Conservation (phyloP, 2,888 invertebrate genomes). For the Calephelis perditalis region DNA sequence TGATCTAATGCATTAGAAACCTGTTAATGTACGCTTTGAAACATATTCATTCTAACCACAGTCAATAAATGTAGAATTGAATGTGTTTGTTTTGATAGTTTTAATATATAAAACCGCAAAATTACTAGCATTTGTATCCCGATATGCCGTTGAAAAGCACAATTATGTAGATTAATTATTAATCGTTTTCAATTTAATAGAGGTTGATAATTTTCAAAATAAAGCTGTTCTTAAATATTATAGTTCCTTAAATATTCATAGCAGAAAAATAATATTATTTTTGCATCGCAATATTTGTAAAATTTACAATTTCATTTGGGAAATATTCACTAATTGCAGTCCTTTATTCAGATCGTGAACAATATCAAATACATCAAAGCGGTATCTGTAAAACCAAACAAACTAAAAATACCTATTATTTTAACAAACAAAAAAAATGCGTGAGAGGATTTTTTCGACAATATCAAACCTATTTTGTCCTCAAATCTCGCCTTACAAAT, state of each 20-base stretch:
- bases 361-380: constrained; percentile 32
- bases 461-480: constrained; percentile 45
- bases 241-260: no score
- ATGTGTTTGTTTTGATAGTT: neutral
- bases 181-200: neutral
- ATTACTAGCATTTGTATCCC: neutral
- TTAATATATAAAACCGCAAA: neutral
- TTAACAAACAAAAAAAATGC: constrained; percentile 35
- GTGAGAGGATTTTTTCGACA: constrained; percentile 44
- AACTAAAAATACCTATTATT: constrained; percentile 9
- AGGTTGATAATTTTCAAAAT: no score
- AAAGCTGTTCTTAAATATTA: no score
- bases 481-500: constrained; percentile 56
- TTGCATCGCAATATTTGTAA: no score
- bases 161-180: neutral
- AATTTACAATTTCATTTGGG: no score
- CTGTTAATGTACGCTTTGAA: no score
- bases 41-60: no score
- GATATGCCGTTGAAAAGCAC: neutral
- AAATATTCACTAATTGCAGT: neutral
- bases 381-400: constrained; percentile 21
- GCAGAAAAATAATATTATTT: no score
- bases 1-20: no score
- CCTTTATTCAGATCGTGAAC: constrained; percentile 13
- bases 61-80: no score